phyloP scores from a whole-genome alignment of 2,797 vertebrate species.

The Eulemur rubriventer region DNA sequence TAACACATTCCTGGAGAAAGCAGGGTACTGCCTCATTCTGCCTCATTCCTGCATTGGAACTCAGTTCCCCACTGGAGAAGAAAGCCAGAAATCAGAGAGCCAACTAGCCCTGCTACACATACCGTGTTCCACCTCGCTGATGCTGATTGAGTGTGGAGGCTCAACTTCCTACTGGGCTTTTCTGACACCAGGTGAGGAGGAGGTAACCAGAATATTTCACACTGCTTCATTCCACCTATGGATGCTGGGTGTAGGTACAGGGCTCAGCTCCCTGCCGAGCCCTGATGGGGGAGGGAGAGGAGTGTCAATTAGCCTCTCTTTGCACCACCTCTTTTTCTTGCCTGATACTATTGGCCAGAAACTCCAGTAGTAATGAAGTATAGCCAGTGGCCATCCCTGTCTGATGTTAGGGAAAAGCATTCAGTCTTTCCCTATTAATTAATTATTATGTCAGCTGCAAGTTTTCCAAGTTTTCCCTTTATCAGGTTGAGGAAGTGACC shows the following conservation, averaged over 20 bases:
- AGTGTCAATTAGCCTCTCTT: not conserved
- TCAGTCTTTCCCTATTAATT: not conserved
- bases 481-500: not conserved
- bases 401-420: not conserved
- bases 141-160: not conserved
- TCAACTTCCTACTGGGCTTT: not conserved
- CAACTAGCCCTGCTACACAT: not conserved
- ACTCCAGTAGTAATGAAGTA: not conserved
- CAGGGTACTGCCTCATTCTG: not conserved
- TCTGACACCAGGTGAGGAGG: not conserved
- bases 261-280: not conserved
- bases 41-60: not conserved
- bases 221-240: not conserved
- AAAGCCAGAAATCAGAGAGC: not conserved
- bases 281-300: not conserved
- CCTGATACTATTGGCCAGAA: not conserved
- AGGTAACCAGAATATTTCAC: not conserved
- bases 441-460: not conserved
- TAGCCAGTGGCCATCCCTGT: not conserved
- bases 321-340: not conserved
- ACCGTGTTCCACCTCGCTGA: not conserved
- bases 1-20: conserved; percentile 32
- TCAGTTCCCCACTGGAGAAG: not conserved
- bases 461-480: not conserved
- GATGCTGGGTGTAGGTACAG: not conserved